Evolutionary conservation across 2,113 vertebrate species (phyloP).

Genomic region (Origma solitaria): DNA sequence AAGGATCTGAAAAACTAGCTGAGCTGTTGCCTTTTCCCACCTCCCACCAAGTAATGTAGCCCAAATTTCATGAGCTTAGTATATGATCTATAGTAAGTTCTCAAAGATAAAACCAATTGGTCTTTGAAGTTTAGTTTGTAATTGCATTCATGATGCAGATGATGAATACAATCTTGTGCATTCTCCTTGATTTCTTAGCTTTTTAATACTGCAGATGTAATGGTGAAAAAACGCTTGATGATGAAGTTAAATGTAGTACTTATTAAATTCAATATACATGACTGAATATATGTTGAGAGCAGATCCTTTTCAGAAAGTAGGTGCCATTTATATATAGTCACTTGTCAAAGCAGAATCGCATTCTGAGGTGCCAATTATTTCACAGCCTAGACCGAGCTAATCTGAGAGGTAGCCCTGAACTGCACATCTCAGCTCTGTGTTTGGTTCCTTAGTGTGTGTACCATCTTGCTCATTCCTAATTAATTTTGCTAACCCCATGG

Average conservation of each 20-base stretch:
- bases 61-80: not conserved
- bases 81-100: not conserved
- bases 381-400: constrained; percentile 14
- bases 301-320: not conserved
- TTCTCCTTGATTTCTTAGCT: not conserved
- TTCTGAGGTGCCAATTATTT: constrained; percentile 33
- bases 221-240: fast-evolving
- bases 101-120: not conserved
- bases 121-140: not conserved
- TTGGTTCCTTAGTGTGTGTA: constrained; percentile 10
- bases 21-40: not conserved
- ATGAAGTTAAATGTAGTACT: not conserved
- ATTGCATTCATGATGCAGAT: not conserved
- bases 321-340: not conserved
- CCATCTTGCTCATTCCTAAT: constrained; percentile 30
- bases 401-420: constrained; percentile 13
- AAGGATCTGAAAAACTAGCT: not conserved
- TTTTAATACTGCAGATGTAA: not conserved
- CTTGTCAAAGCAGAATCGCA: not conserved
- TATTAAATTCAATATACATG: not conserved
- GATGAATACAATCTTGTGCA: not conserved
- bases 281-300: not conserved
- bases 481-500: constrained; percentile 53
- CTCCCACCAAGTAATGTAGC: not conserved
- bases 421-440: not conserved